Percentiles rank a stretch among this genome's conserved stretches.
Evolutionary conservation across 2,888 invertebrate genomes (phyloP).

Genomic region (Tolmerus cingulatus): DNA sequence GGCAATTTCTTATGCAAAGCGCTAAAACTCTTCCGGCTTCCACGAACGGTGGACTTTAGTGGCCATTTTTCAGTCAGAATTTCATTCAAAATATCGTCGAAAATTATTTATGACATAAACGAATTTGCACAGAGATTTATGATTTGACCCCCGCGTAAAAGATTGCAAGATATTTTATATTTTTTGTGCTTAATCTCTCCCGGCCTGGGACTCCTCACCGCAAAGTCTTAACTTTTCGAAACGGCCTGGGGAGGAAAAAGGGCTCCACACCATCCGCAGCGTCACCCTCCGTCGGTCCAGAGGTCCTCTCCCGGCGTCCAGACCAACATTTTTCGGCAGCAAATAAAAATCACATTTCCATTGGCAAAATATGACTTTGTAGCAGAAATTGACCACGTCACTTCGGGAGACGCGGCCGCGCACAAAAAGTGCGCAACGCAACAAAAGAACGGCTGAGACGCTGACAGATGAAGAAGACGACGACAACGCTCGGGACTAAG

Average conservation of each 20-base stretch:
- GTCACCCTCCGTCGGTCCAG: neutral
- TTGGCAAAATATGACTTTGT: constrained; percentile 33
- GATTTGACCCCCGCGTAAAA: constrained; percentile 46
- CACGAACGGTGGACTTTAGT: neutral
- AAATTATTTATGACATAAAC: constrained; percentile 50
- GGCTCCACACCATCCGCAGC: neutral
- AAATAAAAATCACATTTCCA: constrained; percentile 27
- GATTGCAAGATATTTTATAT: constrained; percentile 1
- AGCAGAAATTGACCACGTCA: constrained; percentile 34
- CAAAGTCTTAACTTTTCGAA: neutral
- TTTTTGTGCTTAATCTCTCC: neutral
- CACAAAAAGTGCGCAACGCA: constrained; percentile 1
- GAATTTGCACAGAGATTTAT: constrained; percentile 49
- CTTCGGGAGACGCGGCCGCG: neutral
- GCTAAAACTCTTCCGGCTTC: neutral
- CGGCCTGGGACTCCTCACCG: neutral
- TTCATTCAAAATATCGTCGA: constrained; percentile 44
- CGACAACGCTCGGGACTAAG: constrained; percentile 31
- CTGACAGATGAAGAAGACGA: constrained; percentile 46
- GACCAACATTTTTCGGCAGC: neutral
- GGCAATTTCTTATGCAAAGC: neutral
- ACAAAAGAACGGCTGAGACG: constrained; percentile 45
- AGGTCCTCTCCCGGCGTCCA: neutral
- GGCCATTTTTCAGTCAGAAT: constrained; percentile 27
- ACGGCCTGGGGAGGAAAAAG: neutral